phyloP scores from a whole-genome alignment of 1,140 invertebrate species.

The Scylla paramamosain region DNA sequence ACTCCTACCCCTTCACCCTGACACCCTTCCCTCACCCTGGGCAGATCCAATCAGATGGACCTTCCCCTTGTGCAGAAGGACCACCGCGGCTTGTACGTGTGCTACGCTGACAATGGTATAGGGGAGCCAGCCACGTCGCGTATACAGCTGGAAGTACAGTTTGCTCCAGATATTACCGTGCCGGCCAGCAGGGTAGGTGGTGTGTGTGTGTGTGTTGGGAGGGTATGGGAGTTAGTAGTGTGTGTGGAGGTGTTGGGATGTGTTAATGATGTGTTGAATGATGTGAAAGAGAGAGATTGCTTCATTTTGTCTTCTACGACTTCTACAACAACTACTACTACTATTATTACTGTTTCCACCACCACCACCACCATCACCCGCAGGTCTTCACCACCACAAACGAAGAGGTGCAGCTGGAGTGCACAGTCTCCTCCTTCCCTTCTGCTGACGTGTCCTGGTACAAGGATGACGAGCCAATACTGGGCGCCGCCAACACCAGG shows the following conservation, averaged over 20 bases:
- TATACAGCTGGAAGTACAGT: slow-evolving; percentile 69
- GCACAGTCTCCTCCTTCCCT: slow-evolving; percentile 45
- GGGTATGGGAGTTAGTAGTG: background rate
- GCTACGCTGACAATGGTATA: slow-evolving; percentile 74
- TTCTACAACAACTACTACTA: background rate
- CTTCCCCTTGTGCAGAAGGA: slow-evolving; percentile 63
- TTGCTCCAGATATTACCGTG: background rate
- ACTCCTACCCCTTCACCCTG: no score
- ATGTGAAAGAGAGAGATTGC: background rate
- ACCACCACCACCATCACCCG: background rate
- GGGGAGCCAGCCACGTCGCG: slow-evolving; percentile 70
- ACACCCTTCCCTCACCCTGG: background rate
- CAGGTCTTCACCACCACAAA: slow-evolving; percentile 47
- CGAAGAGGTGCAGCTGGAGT: slow-evolving; percentile 16
- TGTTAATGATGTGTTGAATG: background rate
- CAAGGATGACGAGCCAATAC: slow-evolving; percentile 54
- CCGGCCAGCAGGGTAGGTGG: slow-evolving; percentile 28
- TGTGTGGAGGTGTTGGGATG: background rate
- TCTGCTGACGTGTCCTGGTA: slow-evolving; percentile 45
- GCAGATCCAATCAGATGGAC: slow-evolving; percentile 76
- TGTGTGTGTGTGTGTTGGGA: no score
- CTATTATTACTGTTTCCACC: background rate
- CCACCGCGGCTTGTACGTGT: slow-evolving; percentile 75
- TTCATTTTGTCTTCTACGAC: no score
- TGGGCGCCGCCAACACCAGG: slow-evolving; percentile 44